Percentiles rank a stretch among this genome's conserved stretches.
Conservation (phyloP, 2,888 invertebrate species). For the Catocala fraxini region DNA sequence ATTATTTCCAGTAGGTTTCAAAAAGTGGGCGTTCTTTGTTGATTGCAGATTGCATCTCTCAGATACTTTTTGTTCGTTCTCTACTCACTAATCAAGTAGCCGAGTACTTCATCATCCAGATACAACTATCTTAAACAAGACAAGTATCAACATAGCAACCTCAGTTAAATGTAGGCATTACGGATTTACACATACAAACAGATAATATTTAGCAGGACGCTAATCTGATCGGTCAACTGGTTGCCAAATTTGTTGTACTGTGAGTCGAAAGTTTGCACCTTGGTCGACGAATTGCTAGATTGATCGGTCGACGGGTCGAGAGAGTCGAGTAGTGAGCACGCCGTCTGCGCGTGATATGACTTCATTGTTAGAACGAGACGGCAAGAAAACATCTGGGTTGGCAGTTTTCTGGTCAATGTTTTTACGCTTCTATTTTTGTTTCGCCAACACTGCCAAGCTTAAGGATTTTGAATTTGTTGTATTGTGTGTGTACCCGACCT, state of each 20-base stretch:
- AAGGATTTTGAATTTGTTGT: conserved; percentile 43
- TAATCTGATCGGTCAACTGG: conserved; percentile 29
- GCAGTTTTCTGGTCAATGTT: conserved; percentile 54
- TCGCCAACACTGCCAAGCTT: conserved; percentile 42
- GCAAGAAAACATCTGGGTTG: conserved; percentile 71
- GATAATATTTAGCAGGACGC: conserved; percentile 36
- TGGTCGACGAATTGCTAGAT: conserved; percentile 21
- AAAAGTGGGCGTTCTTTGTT: no score
- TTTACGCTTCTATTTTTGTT: conserved; percentile 53
- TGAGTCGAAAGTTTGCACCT: conserved; percentile 33
- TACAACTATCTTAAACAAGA: not conserved
- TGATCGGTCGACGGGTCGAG: conserved; percentile 42
- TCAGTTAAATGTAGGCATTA: conserved; percentile 19
- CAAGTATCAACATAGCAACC: conserved; percentile 25
- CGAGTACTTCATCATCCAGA: no score
- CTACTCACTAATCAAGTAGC: no score
- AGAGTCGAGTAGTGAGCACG: conserved; percentile 54
- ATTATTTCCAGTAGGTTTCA: no score
- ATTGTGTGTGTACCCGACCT: conserved; percentile 34
- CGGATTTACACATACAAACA: conserved; percentile 34
- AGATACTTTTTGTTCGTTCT: no score
- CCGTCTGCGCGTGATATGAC: conserved; percentile 58
- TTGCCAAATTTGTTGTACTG: conserved; percentile 19
- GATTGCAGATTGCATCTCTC: no score
- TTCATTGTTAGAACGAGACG: conserved; percentile 58